Evolutionary conservation across 2,113 vertebrate genomes (phyloP).

Genomic region (Malurus alboscapulatus): DNA sequence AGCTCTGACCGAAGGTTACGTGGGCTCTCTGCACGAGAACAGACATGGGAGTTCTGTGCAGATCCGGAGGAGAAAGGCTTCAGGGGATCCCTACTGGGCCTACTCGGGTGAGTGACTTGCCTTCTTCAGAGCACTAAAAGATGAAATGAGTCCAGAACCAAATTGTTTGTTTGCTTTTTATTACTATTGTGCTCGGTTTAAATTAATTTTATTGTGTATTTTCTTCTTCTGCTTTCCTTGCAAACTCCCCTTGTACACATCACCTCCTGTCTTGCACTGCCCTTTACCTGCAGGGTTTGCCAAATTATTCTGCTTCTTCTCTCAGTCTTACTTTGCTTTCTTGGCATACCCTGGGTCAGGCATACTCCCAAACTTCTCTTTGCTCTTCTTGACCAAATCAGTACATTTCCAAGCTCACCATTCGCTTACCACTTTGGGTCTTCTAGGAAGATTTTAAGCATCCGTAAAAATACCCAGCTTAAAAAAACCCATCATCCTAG

Average conservation of each 20-base stretch:
- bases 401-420: not conserved
- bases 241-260: not conserved
- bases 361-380: not conserved
- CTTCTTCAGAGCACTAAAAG: not conserved
- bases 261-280: not conserved
- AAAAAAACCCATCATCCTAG: not conserved
- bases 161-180: not conserved
- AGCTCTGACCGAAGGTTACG: conserved; percentile 86
- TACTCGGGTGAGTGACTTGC: conserved; percentile 87
- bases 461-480: not conserved
- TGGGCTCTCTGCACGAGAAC: conserved; percentile 74
- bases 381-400: not conserved
- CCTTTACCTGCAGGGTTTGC: not conserved
- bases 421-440: not conserved
- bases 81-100: conserved; percentile 91
- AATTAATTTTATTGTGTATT: not conserved
- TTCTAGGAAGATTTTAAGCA: not conserved
- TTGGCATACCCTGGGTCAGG: not conserved
- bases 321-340: not conserved
- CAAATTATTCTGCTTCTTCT: not conserved
- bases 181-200: not conserved
- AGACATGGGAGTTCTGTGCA: conserved; percentile 78
- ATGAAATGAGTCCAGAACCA: not conserved
- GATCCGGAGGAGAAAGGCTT: conserved; percentile 82
- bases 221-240: not conserved